Conservation (phyloP, 2,888 invertebrate species). For the Selenia dentaria region DNA sequence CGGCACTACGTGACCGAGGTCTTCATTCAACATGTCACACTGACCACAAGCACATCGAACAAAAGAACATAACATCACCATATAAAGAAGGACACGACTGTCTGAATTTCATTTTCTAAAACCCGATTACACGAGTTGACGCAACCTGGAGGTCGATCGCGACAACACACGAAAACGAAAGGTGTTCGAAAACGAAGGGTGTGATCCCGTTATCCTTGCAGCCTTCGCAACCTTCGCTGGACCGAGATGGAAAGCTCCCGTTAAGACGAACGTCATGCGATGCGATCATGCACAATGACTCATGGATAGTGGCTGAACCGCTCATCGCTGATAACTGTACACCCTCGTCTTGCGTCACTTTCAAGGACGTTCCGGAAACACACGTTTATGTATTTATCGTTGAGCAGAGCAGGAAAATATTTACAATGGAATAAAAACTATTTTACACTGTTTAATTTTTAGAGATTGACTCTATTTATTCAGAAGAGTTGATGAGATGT, state of each 20-base stretch:
- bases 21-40: constrained; percentile 20
- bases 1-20: constrained; percentile 14
- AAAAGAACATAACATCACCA: constrained; percentile 67
- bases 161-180: constrained; percentile 77
- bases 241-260: constrained; percentile 79
- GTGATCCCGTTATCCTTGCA: constrained; percentile 74
- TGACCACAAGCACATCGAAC: constrained; percentile 42
- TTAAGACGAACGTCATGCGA: constrained; percentile 65
- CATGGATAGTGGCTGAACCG: constrained; percentile 31
- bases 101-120: constrained; percentile 83
- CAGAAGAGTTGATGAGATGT: too few relatives aligned
- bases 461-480: too few relatives aligned
- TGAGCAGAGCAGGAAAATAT: too few relatives aligned
- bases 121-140: constrained; percentile 76
- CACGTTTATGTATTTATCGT: too few relatives aligned
- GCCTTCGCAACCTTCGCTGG: constrained; percentile 27
- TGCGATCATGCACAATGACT: constrained; percentile 57
- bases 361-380: constrained; percentile 46
- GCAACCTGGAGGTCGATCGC: constrained; percentile 65
- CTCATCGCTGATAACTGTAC: constrained; percentile 41
- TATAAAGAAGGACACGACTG: constrained; percentile 63
- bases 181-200: constrained; percentile 80
- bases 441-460: too few relatives aligned
- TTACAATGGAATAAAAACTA: too few relatives aligned
- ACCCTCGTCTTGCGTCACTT: constrained; percentile 42